phyloP scores from a whole-genome alignment of 2,888 invertebrate species.

The Lasioglossum villosulum region DNA sequence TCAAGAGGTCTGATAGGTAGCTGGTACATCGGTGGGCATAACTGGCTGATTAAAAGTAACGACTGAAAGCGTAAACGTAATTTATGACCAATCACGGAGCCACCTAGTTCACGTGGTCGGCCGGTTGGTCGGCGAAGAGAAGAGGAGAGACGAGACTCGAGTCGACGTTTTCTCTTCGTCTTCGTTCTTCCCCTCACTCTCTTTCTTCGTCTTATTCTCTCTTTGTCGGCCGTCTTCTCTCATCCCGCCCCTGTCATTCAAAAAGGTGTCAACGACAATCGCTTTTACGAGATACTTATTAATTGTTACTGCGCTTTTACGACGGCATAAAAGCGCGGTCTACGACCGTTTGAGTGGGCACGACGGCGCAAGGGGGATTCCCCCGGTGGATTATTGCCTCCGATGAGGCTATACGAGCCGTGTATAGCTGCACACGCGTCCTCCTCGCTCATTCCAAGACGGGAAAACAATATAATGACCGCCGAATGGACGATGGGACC shows the following conservation, averaged over 20 bases:
- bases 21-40: constrained; percentile 72
- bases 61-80: constrained; percentile 79
- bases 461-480: constrained; percentile 52
- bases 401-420: constrained; percentile 69
- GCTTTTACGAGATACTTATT: constrained; percentile 87
- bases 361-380: constrained; percentile 74
- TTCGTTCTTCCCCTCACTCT: neutral
- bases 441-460: constrained; percentile 46
- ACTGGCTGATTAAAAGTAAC: constrained; percentile 83
- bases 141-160: neutral
- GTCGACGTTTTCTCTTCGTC: constrained; percentile 21
- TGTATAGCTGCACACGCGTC: constrained; percentile 58
- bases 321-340: constrained; percentile 85
- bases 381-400: constrained; percentile 81
- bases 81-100: constrained; percentile 81
- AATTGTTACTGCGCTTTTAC: constrained; percentile 87
- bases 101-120: constrained; percentile 64
- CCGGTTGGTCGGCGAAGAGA: constrained; percentile 33
- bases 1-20: constrained; percentile 69
- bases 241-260: constrained; percentile 83
- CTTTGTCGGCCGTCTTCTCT: constrained; percentile 5
- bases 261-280: constrained; percentile 87
- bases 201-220: neutral
- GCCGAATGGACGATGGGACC: neutral
- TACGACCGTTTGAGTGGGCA: constrained; percentile 80